phyloP scores from a whole-genome alignment of 2,113 vertebrate species.

The Phrynosoma platyrhinos region DNA sequence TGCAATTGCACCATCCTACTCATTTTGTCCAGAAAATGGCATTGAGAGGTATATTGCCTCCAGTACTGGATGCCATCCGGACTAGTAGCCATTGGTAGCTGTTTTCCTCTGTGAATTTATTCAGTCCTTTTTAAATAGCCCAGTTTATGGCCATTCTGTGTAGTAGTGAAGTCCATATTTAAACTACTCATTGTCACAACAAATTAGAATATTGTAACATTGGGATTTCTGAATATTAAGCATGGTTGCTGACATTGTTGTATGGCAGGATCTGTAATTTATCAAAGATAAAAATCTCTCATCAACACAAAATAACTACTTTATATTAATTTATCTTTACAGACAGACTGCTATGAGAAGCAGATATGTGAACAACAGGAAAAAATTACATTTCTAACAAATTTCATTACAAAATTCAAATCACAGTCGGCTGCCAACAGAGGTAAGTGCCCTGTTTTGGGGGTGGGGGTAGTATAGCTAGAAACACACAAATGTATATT shows the following conservation, averaged over 20 bases:
- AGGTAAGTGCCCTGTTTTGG: slow-evolving; percentile 70
- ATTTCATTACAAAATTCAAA: slow-evolving; percentile 84
- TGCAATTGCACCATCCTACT: not conserved
- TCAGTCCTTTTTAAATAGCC: no score
- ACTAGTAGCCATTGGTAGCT: not conserved
- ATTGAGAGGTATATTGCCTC: no score
- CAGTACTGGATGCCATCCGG: not conserved
- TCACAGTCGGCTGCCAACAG: slow-evolving; percentile 77
- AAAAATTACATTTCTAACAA: slow-evolving; percentile 90
- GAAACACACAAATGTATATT: not conserved
- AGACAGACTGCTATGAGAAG: slow-evolving; percentile 91
- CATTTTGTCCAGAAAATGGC: no score
- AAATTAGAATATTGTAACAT: not conserved
- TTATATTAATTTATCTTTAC: slow-evolving; percentile 77
- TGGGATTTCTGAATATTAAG: slow-evolving; percentile 21
- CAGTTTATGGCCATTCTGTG: not conserved
- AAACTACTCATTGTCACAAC: not conserved
- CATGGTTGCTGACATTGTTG: slow-evolving; percentile 29
- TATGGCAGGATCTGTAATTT: slow-evolving; percentile 31
- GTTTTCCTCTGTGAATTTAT: not conserved
- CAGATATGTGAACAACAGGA: slow-evolving; percentile 88
- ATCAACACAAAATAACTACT: slow-evolving; percentile 55
- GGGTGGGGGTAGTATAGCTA: not conserved
- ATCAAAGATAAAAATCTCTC: slow-evolving; percentile 45
- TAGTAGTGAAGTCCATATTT: not conserved